These are phyloP conservation scores for Bombycilla garrulus DNA, from an alignment of 2,113 vertebrate species.

Conservation along the genomic window DNA sequence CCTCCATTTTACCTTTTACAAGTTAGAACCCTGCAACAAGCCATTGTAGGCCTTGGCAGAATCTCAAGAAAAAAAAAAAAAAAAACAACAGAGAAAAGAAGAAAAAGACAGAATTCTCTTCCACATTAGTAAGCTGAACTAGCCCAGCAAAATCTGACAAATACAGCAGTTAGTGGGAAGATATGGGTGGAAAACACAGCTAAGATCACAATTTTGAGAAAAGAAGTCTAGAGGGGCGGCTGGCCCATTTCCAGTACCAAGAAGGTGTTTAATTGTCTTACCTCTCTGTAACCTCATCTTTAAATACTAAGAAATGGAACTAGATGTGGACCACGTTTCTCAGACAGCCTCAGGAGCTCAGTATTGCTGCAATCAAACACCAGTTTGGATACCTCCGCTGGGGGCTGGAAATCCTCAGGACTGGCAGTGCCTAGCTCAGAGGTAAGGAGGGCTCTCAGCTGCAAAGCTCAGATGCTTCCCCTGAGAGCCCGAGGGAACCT, in stretches of 20 bases:
- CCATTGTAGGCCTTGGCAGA: not conserved
- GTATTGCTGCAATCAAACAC: not conserved
- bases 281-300: not conserved
- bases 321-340: not conserved
- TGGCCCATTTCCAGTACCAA: not conserved
- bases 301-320: not conserved
- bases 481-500: not conserved
- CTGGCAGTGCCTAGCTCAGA: not conserved
- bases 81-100: not conserved
- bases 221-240: not conserved
- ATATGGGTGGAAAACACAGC: not conserved
- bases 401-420: not conserved
- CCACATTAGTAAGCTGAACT: not conserved
- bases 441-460: accelerated
- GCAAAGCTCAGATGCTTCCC: not conserved
- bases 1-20: not conserved
- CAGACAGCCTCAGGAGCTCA: not conserved
- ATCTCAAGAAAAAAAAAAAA: not conserved
- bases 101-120: not conserved
- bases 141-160: not conserved
- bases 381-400: not conserved
- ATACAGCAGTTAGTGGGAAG: not conserved
- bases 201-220: not conserved
- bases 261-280: not conserved
- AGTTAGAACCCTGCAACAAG: not conserved